Evolutionary conservation across 2,113 vertebrate species (phyloP).

Genomic region (Ibidorhyncha struthersii): DNA sequence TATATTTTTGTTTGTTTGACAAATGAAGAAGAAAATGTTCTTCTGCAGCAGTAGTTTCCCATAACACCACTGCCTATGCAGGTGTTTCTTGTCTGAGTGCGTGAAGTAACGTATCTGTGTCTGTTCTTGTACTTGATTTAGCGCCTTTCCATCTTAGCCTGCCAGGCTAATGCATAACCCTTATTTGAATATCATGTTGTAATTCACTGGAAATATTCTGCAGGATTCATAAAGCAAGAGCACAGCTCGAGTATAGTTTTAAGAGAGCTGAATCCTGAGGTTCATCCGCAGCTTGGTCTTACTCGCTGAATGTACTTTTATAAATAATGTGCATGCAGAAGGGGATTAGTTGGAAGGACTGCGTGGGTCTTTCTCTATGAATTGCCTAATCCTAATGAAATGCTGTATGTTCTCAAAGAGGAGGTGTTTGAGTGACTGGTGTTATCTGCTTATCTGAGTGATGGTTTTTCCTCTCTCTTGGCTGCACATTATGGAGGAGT

Average conservation of each 20-base stretch:
- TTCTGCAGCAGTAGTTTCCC: not conserved
- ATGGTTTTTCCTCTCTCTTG: not conserved
- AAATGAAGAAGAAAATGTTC: not conserved
- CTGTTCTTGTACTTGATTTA: not conserved
- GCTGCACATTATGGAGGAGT: fast-evolving
- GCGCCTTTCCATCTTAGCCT: not conserved
- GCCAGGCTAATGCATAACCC: not conserved
- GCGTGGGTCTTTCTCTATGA: not conserved
- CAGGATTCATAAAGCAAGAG: not conserved
- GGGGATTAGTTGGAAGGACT: not conserved
- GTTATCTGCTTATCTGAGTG: not conserved
- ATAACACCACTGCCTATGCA: not conserved
- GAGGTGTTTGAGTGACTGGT: not conserved
- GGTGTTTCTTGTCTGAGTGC: constrained; percentile 1
- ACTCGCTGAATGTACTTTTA: not conserved
- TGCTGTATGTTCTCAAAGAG: not conserved
- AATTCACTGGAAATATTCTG: not conserved
- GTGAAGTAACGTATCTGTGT: not conserved
- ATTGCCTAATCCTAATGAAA: not conserved
- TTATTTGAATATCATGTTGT: not conserved
- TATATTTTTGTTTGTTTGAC: constrained; percentile 19
- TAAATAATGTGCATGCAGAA: not conserved
- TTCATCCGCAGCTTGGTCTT: not conserved
- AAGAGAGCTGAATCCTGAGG: not conserved
- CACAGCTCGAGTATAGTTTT: not conserved